A percentile compares a stretch with the other conserved stretches of the same genome.
phyloP scores from a whole-genome alignment of 2,113 vertebrate species.

The Scomber scombrus region DNA sequence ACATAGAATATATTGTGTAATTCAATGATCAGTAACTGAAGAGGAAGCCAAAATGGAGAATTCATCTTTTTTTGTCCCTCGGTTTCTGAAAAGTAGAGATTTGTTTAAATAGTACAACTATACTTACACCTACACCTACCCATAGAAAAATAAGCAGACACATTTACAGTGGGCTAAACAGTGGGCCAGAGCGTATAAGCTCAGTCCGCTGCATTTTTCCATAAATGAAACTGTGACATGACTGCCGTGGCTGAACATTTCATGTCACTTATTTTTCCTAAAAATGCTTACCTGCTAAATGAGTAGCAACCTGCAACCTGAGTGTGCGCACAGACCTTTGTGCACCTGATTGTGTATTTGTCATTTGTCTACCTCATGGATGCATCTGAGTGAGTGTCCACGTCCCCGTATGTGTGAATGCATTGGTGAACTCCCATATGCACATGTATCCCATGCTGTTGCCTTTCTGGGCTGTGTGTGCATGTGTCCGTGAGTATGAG shows the following conservation, averaged over 20 bases:
- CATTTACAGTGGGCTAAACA: not conserved
- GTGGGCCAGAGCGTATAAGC: too few relatives aligned
- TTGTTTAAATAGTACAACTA: too few relatives aligned
- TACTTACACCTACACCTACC: not conserved
- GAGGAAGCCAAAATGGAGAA: not conserved
- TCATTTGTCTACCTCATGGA: not conserved
- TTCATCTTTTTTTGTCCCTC: not conserved
- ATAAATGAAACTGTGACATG: not conserved
- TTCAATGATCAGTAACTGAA: not conserved
- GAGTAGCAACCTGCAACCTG: constrained; percentile 9
- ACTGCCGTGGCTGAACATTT: not conserved
- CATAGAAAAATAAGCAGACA: not conserved
- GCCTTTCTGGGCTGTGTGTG: not conserved
- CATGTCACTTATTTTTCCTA: constrained; percentile 3
- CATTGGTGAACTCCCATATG: not conserved
- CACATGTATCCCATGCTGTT: not conserved
- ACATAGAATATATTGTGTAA: not conserved
- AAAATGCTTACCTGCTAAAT: not conserved
- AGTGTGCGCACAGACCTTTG: not conserved
- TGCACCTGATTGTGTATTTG: constrained; percentile 2
- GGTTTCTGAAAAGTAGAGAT: too few relatives aligned
- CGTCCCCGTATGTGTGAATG: not conserved
- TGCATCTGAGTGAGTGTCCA: not conserved
- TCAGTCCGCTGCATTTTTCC: not conserved
- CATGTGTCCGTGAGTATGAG: not conserved